A percentile compares a stretch with the other conserved stretches of the same genome.
These are phyloP conservation scores for Aleiodes alternator DNA, from an alignment of 2,888 invertebrate species.

Conservation along the genomic window DNA sequence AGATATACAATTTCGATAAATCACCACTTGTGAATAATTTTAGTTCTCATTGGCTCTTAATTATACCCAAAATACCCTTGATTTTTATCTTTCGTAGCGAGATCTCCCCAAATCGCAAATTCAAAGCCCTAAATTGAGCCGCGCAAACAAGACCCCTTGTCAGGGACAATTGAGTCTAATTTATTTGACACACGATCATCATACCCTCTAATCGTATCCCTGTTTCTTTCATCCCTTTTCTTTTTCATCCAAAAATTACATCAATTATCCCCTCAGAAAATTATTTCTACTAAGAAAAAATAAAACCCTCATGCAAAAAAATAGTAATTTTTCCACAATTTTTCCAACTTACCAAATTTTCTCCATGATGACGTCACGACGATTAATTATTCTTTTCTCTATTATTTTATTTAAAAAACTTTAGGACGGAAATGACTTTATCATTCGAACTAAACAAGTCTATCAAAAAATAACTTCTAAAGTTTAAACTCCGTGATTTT, in stretches of 20 bases:
- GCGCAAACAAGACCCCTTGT: constrained; percentile 36
- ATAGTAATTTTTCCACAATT: constrained; percentile 8
- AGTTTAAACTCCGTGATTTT: not conserved
- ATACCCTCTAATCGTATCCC: constrained; percentile 29
- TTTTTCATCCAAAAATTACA: not conserved
- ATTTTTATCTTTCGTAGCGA: not conserved
- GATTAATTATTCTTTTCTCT: constrained; percentile 15
- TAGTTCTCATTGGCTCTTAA: constrained; percentile 20
- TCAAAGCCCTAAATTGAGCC: constrained; percentile 28
- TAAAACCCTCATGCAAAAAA: constrained; percentile 3
- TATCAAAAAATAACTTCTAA: constrained; percentile 27
- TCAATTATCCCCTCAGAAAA: not conserved
- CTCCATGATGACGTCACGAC: constrained; percentile 51
- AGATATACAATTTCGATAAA: constrained; percentile 15
- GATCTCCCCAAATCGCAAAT: not conserved
- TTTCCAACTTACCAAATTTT: constrained; percentile 52
- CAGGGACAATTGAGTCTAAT: constrained; percentile 37
- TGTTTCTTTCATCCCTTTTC: not conserved
- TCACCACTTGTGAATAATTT: constrained; percentile 29
- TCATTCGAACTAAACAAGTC: not conserved
- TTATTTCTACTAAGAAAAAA: constrained; percentile 10
- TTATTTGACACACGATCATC: constrained; percentile 21
- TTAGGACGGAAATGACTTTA: constrained; percentile 22
- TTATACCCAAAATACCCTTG: constrained; percentile 36
- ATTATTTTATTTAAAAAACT: not conserved